Base-by-base conservation (phyloP, 1,140 invertebrate species). In the Diorhabda elongata region DNA sequence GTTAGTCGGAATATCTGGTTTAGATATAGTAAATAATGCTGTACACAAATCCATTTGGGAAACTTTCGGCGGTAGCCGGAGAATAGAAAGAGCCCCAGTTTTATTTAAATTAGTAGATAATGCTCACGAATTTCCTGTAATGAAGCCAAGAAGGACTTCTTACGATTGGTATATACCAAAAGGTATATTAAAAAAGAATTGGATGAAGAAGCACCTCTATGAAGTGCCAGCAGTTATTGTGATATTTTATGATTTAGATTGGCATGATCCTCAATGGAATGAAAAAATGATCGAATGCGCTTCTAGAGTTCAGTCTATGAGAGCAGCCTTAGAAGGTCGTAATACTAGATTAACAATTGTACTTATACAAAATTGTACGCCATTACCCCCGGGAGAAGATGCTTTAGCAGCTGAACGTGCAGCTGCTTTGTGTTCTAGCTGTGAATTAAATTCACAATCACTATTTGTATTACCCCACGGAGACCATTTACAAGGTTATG, bases 131-230 rank as follows among this genome's bases (percentile, higher is more conserved):
- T 97, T 97, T 82, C 95, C 95, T 6, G 89, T 91, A 58, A 88
- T 93, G 5, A 98, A 97, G 82, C 89, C 92, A 42, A 97, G 96
- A 88, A 86, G 93, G 76, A 91, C 92, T 74, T 92, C 92, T 0
- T 98, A 98, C 81, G 96, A 98, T 77, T 96, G 93, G 91, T 97
- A 98, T 77, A 91, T 96, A 76, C 95, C 96, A 0, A 97, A 97
- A 84, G 97, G 97, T 44, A 96, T 99, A 70, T 83, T 99, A 3
- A 98, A 98, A 80, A 89, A 89, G 5, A 94, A 95, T 77, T 99
- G 98, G 98, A 92, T 98, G 85, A 86, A 90, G 6, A 99, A 99
- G 84, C 95, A 99, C 81, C 83, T 98, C 5, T 88, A 92, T 74
- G 85, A 94, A 61, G 87, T 99, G 71, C 97, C 98, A 11, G 91